Base-by-base conservation (phyloP, 2,888 invertebrate species). In the Noctua fimbriata region DNA sequence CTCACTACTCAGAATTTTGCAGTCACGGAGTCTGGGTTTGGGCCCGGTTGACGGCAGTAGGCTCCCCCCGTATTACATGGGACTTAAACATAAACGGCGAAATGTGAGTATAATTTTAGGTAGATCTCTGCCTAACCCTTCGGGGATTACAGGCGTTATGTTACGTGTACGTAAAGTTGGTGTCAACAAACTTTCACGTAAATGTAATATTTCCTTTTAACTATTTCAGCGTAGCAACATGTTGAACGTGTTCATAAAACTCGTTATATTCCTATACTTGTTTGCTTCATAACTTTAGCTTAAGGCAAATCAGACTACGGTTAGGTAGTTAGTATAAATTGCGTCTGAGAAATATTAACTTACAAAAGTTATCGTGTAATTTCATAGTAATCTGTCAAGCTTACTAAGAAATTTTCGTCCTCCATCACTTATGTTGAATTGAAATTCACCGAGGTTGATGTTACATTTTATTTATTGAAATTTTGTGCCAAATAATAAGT, bases 191-290 rank as follows among this genome's bases (percentile, higher is more conserved):
- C 36, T 82, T 82, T 49, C 49, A 49, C 7, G 55, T 9, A 60
- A 67, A 67, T 24, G 6, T 18, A 36, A 55, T 16, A 55, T 36
- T 80, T 36, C 14, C 28, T 55, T 69, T 47, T n/a, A 78, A 80
- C 76, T 63, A 69, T 69, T 63, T 69, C 69, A 14, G 24, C 24
- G 28, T 52, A 36, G 41, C 52, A 28, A 52, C 32, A 12, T 5
- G 24, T 44, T 10, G n/a, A 44, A 60, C 76, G 28, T 55, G 63
- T 63, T 69, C 41, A 66, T 49, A 70, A 60, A 84, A 32, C 65
- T 81, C 66, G 52, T 81, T 84, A 67, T 70, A 67, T 60, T 78
- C 16, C 32, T 66, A 60, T 52, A 70, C 69, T 66, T 83, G 58
- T 70, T 70, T 41, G 49, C 44, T 78, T 60, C 49, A 52, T 60